Base-by-base conservation (phyloP, 2,888 invertebrate species). In the Watsonalla cultraria region DNA sequence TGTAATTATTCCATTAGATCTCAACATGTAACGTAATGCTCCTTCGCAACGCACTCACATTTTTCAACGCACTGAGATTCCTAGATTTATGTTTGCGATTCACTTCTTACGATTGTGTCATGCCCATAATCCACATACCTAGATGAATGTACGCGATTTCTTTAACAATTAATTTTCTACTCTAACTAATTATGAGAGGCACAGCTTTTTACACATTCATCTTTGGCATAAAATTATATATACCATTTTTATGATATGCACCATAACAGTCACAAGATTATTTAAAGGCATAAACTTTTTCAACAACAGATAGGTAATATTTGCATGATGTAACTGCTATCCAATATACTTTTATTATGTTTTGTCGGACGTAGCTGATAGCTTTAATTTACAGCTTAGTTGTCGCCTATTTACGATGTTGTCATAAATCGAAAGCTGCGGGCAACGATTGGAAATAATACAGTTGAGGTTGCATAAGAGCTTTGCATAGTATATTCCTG, bases 351-450 rank as follows among this genome's bases (percentile, higher is more conserved):
- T 37, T 11, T 11, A 8, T 42, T 42, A 42, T 37, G 7, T 70
- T n/a, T 66, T 61, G 66, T 65, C 61, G 50, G 61, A 58, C 60
- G 53, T 57, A 57, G 59, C 55, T 55, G 45, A 45, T 55, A 47
- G 49, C 56, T 57, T 67, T 73, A 68, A 69, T 74, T 64, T 63
- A 64, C 55, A 58, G 56, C 61, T 63, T 61, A 57, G 50, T 58
- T 62, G 64, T 64, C 63, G 60, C 47, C 53, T 39, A 33, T 6
- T 45, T 33, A 52, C 55, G 54, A 56, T 64, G 66, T 60, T 77
- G 78, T 81, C 83, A 84, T 83, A 86, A 84, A 82, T 81, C 74
- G 76, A 74, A 62, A 64, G 74, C 73, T 65, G 67, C 64, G 58
- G 71, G 74, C 70, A 77, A 78, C 79, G 75, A 78, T 78, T 80